phyloP scores from a whole-genome alignment of 2,888 invertebrate species.

The Cerceris rybyensis region DNA sequence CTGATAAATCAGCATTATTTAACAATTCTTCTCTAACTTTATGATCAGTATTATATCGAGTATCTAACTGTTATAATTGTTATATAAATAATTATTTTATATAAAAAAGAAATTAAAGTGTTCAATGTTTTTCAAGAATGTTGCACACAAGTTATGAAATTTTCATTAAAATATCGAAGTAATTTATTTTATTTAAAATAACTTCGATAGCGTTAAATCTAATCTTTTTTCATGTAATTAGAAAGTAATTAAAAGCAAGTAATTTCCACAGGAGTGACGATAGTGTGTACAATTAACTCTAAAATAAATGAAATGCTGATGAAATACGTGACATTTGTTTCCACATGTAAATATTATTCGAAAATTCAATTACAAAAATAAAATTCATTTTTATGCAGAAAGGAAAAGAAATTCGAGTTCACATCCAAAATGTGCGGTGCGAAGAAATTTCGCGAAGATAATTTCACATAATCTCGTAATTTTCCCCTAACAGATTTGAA shows the following conservation, averaged over 20 bases:
- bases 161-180: too few relatives aligned
- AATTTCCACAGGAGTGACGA: neutral
- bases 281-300: neutral
- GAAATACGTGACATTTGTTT: slow-evolving; percentile 23
- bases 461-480: neutral
- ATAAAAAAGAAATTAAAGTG: too few relatives aligned
- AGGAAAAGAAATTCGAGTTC: slow-evolving; percentile 25
- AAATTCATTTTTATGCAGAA: slow-evolving; percentile 11
- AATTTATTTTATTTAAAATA: too few relatives aligned
- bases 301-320: slow-evolving; percentile 35
- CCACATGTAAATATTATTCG: slow-evolving; percentile 16
- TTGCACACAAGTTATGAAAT: too few relatives aligned
- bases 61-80: too few relatives aligned
- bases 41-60: too few relatives aligned
- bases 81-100: too few relatives aligned
- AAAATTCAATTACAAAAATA: slow-evolving; percentile 7
- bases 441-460: slow-evolving; percentile 8
- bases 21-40: slow-evolving; percentile 83
- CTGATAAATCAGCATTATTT: slow-evolving; percentile 82
- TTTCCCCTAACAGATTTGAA: slow-evolving; percentile 23
- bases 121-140: too few relatives aligned
- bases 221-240: too few relatives aligned
- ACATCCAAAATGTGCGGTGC: slow-evolving; percentile 6
- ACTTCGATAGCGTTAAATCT: too few relatives aligned
- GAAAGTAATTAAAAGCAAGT: neutral